Evolutionary conservation across 2,113 vertebrate genomes (phyloP).

Genomic region (Cynocephalus volans): DNA sequence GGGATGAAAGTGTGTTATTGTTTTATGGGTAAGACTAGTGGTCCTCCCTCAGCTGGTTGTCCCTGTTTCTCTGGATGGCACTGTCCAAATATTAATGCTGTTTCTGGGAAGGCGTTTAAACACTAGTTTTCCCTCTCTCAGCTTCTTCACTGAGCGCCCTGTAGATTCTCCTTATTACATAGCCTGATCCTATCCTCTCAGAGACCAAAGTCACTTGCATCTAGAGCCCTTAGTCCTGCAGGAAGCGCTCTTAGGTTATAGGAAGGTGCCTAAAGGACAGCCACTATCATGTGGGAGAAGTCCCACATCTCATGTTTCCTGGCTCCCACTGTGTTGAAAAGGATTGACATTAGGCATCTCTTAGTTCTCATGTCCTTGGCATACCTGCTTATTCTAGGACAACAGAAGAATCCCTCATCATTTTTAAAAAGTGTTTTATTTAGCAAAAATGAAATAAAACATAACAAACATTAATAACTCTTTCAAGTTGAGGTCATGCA

Average conservation of each 20-base stretch:
- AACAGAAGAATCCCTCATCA: neutral
- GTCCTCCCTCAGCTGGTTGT: no score
- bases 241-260: neutral
- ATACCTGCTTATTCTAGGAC: neutral
- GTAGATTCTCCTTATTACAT: neutral
- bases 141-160: neutral
- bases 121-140: neutral
- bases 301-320: neutral
- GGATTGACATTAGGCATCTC: accelerated
- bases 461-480: neutral
- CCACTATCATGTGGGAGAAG: accelerated
- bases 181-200: neutral
- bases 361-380: neutral
- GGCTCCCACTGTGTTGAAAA: neutral
- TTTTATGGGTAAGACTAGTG: neutral
- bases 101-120: neutral
- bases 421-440: neutral
- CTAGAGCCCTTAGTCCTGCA: accelerated
- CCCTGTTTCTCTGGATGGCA: neutral
- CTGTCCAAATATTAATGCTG: neutral
- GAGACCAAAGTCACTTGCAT: neutral
- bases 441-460: neutral
- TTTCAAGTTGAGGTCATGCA: neutral
- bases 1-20: no score
- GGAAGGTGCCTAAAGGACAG: neutral